Base-by-base conservation (phyloP, 2,113 vertebrate species). In the Taxidea taxus region DNA sequence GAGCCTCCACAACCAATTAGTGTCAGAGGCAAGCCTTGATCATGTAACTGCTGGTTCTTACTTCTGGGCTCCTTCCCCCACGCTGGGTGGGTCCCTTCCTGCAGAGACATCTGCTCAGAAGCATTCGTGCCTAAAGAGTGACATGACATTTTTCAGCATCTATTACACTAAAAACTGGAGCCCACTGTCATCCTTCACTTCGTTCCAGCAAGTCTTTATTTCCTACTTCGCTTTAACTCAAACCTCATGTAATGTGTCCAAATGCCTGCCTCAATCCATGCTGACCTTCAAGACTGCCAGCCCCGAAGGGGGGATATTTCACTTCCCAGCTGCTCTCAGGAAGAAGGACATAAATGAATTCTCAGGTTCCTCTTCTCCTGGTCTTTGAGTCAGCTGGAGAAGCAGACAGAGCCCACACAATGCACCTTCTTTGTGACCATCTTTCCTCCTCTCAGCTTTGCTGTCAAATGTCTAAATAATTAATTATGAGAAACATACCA, bases 21-120 rank as follows among this genome's bases (percentile, higher is more conserved):
- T 58, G 37, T 97, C 84, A 88, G 80, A 84, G 85, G 80, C 54
- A 39, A 75, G 75, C 74, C 95, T 75, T 87, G 90, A 96, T 87
- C 80, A 16, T 1, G 12, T 3, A 3, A 42, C 39, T 85, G 62
- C 74, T 42, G 37, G 11, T 81, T 95, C 95, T 92, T 51, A 39
- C 78, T 66, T 34, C 85, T n/a, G 51, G 77, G 77, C 31, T 18
- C 60, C 82, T 66, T 29, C 89, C 37, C 23, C 51, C 8, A 5
- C 0, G 1, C 78, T 9, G 77, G 51, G 81, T 51, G 90, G 83
- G 84, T 75, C 74, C 39, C 13, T 64, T 77, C 64, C 84, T 60
- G 58, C 44, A 66, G 68, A 93, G 84, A 96, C 95, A 97, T 96
- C 97, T 97, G 94, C 95, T 96, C 49, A 0, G 1, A 78, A 90